Conservation (phyloP, 2,797 vertebrate species). For the Darevskia mixta region DNA sequence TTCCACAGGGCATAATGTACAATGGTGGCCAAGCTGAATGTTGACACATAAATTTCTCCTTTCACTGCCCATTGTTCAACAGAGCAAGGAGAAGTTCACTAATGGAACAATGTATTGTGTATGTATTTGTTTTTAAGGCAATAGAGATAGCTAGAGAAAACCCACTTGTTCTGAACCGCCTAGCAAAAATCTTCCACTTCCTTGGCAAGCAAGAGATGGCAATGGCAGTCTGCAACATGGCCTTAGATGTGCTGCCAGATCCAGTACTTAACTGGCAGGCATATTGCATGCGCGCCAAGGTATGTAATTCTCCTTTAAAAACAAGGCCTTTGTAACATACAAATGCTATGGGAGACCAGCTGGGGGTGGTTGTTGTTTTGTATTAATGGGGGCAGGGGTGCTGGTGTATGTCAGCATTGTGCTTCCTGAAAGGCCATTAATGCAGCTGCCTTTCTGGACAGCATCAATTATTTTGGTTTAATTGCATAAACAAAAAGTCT, state of each 20-base stretch:
- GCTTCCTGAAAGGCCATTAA: not conserved
- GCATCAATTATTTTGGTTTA: not conserved
- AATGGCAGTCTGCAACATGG: slow-evolving; percentile 86
- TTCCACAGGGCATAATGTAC: not conserved
- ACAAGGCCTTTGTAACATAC: accelerated
- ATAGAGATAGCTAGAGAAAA: slow-evolving; percentile 83
- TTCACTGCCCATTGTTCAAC: slow-evolving; percentile 53
- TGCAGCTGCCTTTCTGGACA: not conserved
- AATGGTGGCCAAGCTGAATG: not conserved
- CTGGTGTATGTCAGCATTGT: not conserved
- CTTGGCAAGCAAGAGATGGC: slow-evolving; percentile 87
- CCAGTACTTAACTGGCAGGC: slow-evolving; percentile 87
- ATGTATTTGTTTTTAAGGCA: slow-evolving; percentile 73
- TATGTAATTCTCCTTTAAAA: slow-evolving; percentile 37
- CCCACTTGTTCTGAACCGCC: slow-evolving; percentile 79
- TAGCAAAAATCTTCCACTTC: slow-evolving; percentile 83
- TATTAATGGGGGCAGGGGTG: no score
- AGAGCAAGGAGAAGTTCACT: slow-evolving; percentile 43
- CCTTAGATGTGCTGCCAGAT: slow-evolving; percentile 82
- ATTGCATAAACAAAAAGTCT: not conserved
- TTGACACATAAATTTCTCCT: slow-evolving; percentile 31
- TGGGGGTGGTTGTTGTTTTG: no score
- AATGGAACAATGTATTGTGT: not conserved
- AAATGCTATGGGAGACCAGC: not conserved
- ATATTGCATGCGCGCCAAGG: slow-evolving; percentile 87